These are phyloP conservation scores for Jaculus jaculus DNA, from an alignment of 2,113 vertebrate genomes.

Conservation along the genomic window DNA sequence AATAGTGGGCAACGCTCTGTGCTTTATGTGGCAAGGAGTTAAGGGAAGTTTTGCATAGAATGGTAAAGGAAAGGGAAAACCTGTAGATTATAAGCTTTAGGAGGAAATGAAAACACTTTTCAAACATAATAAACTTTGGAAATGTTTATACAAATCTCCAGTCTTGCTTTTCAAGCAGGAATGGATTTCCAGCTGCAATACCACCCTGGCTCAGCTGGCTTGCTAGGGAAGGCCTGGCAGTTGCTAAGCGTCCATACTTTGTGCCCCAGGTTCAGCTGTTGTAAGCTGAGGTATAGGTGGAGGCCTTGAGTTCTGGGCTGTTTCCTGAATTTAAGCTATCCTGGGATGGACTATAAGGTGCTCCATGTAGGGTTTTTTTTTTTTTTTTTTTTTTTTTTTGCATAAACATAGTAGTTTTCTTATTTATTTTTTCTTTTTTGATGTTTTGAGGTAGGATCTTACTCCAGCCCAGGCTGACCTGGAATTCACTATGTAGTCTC, in stretches of 20 bases:
- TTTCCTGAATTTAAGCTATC: not conserved
- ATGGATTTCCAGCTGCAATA: not conserved
- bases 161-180: not conserved
- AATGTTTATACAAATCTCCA: not conserved
- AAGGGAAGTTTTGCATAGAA: not conserved
- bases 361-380: no score
- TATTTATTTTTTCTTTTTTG: no score
- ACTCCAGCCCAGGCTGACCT: no score
- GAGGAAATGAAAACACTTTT: not conserved
- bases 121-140: not conserved
- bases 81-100: not conserved
- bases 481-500: no score
- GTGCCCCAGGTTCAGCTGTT: not conserved
- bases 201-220: not conserved
- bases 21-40: not conserved
- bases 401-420: no score
- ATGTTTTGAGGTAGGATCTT: no score
- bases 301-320: not conserved
- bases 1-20: not conserved
- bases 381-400: no score
- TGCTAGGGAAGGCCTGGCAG: not conserved
- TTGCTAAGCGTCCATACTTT: fast-evolving
- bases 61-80: not conserved
- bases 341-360: fast-evolving
- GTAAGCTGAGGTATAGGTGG: not conserved